Conservation (phyloP, 2,797 vertebrate genomes). For the Tangara arthus region DNA sequence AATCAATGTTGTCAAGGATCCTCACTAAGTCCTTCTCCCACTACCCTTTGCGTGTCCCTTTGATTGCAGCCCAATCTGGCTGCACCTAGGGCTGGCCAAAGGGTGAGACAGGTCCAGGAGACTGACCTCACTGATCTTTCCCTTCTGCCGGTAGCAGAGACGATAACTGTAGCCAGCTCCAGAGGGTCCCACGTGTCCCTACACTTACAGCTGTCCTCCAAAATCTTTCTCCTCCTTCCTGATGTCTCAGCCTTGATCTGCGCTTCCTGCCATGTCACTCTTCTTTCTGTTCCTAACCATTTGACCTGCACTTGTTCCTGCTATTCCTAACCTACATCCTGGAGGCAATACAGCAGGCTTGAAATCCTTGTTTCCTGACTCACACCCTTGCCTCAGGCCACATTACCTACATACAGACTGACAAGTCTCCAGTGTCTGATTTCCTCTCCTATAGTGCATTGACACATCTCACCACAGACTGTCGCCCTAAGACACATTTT, state of each 20-base stretch:
- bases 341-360: background rate
- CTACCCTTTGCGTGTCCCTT: background rate
- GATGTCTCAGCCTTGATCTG: background rate
- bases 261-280: background rate
- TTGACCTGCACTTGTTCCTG: background rate
- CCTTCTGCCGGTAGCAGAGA: background rate
- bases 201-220: background rate
- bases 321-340: background rate
- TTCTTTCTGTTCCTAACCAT: background rate
- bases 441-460: background rate
- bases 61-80: background rate
- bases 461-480: background rate
- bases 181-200: accelerated
- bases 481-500: background rate
- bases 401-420: background rate
- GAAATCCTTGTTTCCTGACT: background rate
- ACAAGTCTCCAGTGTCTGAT: background rate
- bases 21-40: background rate
- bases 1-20: background rate
- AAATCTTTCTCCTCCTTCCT: background rate
- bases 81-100: background rate
- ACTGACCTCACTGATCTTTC: background rate
- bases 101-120: background rate
- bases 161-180: background rate
- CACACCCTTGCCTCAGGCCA: background rate